A percentile compares a stretch with the other conserved stretches of the same genome.
Conservation (phyloP, 2,113 vertebrate genomes). For the Mirounga angustirostris region DNA sequence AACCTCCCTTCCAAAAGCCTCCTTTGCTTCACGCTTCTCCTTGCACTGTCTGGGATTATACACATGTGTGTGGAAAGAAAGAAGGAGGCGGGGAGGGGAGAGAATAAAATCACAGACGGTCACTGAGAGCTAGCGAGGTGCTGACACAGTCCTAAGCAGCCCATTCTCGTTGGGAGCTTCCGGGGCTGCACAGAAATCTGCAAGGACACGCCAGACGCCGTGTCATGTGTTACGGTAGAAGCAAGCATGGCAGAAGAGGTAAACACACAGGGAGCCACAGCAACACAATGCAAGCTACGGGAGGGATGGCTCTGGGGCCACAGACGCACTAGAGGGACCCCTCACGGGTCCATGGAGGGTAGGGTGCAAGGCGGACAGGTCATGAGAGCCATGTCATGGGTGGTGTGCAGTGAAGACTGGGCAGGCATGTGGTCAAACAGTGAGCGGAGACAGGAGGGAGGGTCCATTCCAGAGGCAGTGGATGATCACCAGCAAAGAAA, state of each 20-base stretch:
- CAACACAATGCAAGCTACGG: fast-evolving
- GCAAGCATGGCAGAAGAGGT: background rate
- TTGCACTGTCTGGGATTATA: background rate
- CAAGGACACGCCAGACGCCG: no score
- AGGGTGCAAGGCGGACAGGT: fast-evolving
- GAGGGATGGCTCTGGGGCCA: fast-evolving
- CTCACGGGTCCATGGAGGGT: fast-evolving
- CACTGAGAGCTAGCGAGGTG: background rate
- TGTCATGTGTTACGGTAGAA: fast-evolving
- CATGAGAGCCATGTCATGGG: fast-evolving
- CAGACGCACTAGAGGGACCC: fast-evolving
- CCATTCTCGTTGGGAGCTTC: background rate
- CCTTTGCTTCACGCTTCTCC: background rate
- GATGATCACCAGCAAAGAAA: background rate
- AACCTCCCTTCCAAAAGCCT: background rate
- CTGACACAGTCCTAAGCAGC: no score
- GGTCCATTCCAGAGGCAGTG: no score
- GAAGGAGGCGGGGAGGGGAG: background rate
- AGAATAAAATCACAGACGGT: background rate
- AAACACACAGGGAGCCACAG: fast-evolving
- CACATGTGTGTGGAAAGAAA: background rate
- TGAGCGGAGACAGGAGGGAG: background rate
- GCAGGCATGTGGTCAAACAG: background rate
- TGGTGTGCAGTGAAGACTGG: background rate
- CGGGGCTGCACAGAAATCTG: background rate